These are phyloP conservation scores for Drosophila subquinaria DNA, from an alignment of 2,888 invertebrate species.

Conservation along the genomic window DNA sequence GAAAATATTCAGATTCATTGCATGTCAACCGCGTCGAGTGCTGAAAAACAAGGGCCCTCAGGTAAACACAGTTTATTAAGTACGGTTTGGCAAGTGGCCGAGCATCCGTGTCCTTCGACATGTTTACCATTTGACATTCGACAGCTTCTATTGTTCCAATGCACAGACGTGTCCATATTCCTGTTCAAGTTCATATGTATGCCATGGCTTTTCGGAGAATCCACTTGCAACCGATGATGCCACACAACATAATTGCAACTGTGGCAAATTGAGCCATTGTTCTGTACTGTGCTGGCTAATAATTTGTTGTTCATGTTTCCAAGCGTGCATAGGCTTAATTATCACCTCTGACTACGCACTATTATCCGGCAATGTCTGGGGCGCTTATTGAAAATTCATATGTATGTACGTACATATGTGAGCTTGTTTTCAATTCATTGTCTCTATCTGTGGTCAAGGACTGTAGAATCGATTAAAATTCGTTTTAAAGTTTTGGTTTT, in stretches of 20 bases:
- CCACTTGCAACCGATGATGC: neutral
- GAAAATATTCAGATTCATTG: neutral
- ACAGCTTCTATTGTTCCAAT: constrained; percentile 12
- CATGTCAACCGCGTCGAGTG: neutral
- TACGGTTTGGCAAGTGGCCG: neutral
- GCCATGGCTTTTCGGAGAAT: neutral
- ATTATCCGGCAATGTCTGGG: neutral
- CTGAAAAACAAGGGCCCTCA: neutral
- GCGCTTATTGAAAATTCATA: neutral
- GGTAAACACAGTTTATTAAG: constrained; percentile 1
- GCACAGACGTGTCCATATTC: neutral
- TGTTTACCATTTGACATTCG: constrained; percentile 6
- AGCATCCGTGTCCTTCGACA: neutral
- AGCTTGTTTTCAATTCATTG: neutral
- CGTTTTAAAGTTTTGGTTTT: constrained; percentile 31
- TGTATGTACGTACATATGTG: neutral
- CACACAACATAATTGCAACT: neutral
- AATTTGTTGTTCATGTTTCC: neutral
- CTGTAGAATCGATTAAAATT: neutral
- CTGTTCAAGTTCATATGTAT: neutral
- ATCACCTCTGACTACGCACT: neutral
- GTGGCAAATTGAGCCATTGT: neutral
- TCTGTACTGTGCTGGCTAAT: neutral
- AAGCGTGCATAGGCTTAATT: neutral
- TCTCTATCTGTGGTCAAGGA: neutral